Evolutionary conservation across 2,888 invertebrate species (phyloP).

Genomic region (Endomychus coccineus): DNA sequence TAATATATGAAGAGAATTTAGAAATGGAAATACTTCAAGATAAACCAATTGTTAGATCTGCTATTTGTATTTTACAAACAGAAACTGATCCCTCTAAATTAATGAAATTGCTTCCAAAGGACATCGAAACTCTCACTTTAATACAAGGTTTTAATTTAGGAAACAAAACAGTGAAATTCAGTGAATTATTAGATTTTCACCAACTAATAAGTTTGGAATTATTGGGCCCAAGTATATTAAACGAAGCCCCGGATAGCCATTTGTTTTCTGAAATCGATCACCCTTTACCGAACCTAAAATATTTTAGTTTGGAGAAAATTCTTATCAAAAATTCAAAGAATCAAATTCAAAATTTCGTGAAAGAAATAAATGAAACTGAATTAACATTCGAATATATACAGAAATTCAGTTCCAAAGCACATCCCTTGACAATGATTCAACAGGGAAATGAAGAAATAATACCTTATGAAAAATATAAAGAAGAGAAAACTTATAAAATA

Average conservation of each 20-base stretch:
- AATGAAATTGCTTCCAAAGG: conserved; percentile 43
- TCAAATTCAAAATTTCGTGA: conserved; percentile 41
- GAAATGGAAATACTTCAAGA: conserved; percentile 37
- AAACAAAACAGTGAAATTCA: conserved; percentile 44
- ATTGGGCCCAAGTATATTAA: conserved; percentile 46
- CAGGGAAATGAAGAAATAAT: conserved; percentile 49
- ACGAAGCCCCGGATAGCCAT: conserved; percentile 31
- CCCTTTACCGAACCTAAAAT: conserved; percentile 43
- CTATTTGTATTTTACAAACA: conserved; percentile 49
- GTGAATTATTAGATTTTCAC: conserved; percentile 43
- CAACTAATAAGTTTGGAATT: conserved; percentile 54
- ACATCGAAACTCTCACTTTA: conserved; percentile 50
- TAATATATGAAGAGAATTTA: conserved; percentile 41
- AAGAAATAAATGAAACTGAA: conserved; percentile 38
- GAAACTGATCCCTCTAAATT: conserved; percentile 42
- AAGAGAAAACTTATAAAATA: conserved; percentile 45
- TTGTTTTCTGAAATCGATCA: conserved; percentile 46
- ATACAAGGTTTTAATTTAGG: conserved; percentile 50
- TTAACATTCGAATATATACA: conserved; percentile 39
- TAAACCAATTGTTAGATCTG: conserved; percentile 46
- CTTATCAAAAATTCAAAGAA: conserved; percentile 35
- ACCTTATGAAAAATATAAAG: conserved; percentile 57
- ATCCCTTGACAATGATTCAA: conserved; percentile 36
- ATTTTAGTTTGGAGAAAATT: conserved; percentile 49
- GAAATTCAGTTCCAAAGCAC: conserved; percentile 33